phyloP scores from a whole-genome alignment of 2,888 invertebrate genomes.

The Argyra leucocephala region DNA sequence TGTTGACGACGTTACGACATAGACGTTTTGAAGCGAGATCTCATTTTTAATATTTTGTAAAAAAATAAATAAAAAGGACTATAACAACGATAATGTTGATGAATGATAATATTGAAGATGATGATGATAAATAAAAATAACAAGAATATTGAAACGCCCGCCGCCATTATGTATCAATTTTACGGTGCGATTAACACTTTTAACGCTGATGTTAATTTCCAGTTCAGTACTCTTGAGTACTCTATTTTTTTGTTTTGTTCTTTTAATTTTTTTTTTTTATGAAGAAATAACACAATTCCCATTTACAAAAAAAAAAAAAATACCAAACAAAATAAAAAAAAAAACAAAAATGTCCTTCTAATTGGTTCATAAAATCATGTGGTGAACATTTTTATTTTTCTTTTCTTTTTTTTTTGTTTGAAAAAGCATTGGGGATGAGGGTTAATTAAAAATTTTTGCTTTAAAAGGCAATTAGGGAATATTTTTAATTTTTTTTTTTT shows the following conservation, averaged over 20 bases:
- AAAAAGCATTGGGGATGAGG: neutral
- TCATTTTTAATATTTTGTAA: too few relatives aligned
- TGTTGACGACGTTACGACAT: too few relatives aligned
- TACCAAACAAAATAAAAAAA: neutral
- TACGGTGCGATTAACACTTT: slow-evolving; percentile 3
- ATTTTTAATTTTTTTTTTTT: neutral
- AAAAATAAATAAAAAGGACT: too few relatives aligned
- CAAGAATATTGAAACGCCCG: neutral
- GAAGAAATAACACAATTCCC: too few relatives aligned
- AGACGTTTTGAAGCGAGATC: too few relatives aligned
- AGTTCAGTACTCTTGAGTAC: neutral
- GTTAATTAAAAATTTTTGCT: neutral
- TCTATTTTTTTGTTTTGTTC: too few relatives aligned
- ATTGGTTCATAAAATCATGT: neutral
- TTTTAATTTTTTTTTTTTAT: too few relatives aligned
- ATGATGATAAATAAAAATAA: too few relatives aligned
- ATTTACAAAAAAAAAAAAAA: too few relatives aligned
- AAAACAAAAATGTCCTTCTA: neutral
- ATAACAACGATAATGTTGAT: too few relatives aligned
- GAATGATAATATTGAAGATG: too few relatives aligned
- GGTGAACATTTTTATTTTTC: neutral
- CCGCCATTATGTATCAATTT: slow-evolving; percentile 1
- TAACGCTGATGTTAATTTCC: neutral
- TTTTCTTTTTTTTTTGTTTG: neutral
- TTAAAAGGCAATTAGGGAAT: slow-evolving; percentile 9